Conservation (phyloP, 2,888 invertebrate species). For the Neoaliturus tenellus region DNA sequence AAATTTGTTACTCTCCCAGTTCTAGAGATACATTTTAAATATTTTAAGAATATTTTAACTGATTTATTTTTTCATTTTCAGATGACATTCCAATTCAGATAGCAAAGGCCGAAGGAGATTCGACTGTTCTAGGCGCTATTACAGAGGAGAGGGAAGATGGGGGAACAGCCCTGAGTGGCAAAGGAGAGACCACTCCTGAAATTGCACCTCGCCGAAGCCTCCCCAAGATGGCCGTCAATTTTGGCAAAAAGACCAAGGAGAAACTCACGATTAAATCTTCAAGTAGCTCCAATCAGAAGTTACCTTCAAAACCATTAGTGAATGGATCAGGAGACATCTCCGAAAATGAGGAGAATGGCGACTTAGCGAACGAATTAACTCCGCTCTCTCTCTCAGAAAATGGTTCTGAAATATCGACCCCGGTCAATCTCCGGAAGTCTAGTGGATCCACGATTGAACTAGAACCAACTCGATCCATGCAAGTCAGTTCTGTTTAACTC, state of each 20-base stretch:
- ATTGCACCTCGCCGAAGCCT: slow-evolving; percentile 64
- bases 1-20: too few relatives aligned
- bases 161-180: slow-evolving; percentile 70
- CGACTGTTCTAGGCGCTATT: slow-evolving; percentile 79
- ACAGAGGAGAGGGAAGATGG: slow-evolving; percentile 80
- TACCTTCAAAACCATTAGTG: slow-evolving; percentile 50
- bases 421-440: slow-evolving; percentile 55
- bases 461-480: slow-evolving; percentile 65
- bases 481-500: slow-evolving; percentile 65
- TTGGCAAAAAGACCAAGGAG: slow-evolving; percentile 68
- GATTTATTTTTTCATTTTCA: slow-evolving; percentile 72
- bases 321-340: slow-evolving; percentile 64
- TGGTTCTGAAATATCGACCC: slow-evolving; percentile 64
- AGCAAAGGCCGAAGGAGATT: slow-evolving; percentile 77
- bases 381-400: slow-evolving; percentile 52
- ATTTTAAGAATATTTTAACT: too few relatives aligned
- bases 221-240: slow-evolving; percentile 68
- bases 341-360: slow-evolving; percentile 65
- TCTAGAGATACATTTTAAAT: too few relatives aligned
- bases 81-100: slow-evolving; percentile 94
- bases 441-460: slow-evolving; percentile 59
- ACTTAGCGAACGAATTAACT: slow-evolving; percentile 54
- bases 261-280: slow-evolving; percentile 63
- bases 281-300: slow-evolving; percentile 55
- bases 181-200: slow-evolving; percentile 58